phyloP scores from a whole-genome alignment of 2,113 vertebrate species.

The Pheucticus melanocephalus region DNA sequence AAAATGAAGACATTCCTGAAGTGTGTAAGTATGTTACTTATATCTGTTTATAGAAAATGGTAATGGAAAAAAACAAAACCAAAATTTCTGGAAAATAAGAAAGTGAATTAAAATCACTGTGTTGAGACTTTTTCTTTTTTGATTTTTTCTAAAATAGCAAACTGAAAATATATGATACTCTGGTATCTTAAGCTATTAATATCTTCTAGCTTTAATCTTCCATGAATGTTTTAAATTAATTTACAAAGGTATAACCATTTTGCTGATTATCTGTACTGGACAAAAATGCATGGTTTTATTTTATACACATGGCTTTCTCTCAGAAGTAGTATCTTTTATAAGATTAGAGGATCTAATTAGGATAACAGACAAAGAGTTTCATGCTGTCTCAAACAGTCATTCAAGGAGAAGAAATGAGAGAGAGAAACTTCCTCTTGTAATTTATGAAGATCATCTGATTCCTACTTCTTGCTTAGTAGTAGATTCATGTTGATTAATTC shows the following conservation, averaged over 20 bases:
- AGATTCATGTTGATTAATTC: not conserved
- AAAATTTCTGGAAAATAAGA: conserved; percentile 30
- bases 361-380: not conserved
- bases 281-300: not conserved
- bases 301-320: not conserved
- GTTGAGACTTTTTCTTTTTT: not conserved
- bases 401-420: not conserved
- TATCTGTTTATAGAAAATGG: conserved; percentile 57
- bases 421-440: not conserved
- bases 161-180: not conserved
- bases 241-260: not conserved
- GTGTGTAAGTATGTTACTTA: conserved; percentile 51
- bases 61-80: not conserved
- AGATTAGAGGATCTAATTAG: not conserved
- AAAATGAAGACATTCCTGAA: conserved; percentile 69
- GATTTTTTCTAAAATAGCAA: not conserved
- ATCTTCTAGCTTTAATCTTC: not conserved
- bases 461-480: not conserved
- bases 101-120: not conserved
- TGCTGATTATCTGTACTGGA: not conserved
- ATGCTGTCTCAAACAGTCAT: not conserved
- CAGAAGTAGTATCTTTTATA: not conserved
- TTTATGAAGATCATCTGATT: not conserved
- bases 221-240: not conserved
- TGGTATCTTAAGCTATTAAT: not conserved